Percentiles rank a stretch among this genome's conserved stretches.
phyloP scores from a whole-genome alignment of 2,888 invertebrate genomes.

The Chelonus formosanus region DNA sequence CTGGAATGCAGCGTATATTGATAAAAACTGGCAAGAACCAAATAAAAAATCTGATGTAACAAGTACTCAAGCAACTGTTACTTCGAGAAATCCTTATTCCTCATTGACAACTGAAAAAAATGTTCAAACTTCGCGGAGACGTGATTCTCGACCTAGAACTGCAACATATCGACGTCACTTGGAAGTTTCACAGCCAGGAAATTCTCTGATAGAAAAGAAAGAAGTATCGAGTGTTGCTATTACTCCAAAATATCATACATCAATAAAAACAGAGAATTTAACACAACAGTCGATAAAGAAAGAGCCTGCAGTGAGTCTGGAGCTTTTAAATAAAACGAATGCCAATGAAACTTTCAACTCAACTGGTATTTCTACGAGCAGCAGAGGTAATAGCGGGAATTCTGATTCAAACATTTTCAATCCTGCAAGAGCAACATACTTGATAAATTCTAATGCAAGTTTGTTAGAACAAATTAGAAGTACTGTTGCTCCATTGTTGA shows the following conservation, averaged over 20 bases:
- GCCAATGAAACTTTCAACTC: slow-evolving; percentile 39
- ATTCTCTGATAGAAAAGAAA: slow-evolving; percentile 11
- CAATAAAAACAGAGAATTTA: slow-evolving; percentile 36
- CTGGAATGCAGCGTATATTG: slow-evolving; percentile 39
- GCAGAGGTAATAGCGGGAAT: slow-evolving; percentile 50
- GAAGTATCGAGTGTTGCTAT: slow-evolving; percentile 48
- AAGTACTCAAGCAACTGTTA: background rate
- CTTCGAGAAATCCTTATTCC: slow-evolving; percentile 23
- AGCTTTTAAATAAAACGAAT: slow-evolving; percentile 42
- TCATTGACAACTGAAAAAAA: slow-evolving; percentile 27
- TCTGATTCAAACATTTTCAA: slow-evolving; percentile 56
- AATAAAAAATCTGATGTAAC: slow-evolving; percentile 25
- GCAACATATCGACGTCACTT: slow-evolving; percentile 59
- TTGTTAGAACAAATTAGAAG: slow-evolving; percentile 59
- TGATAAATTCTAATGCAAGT: slow-evolving; percentile 50
- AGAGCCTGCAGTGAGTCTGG: slow-evolving; percentile 50
- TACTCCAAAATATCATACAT: slow-evolving; percentile 52
- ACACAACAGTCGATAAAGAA: slow-evolving; percentile 50
- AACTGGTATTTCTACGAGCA: slow-evolving; percentile 44
- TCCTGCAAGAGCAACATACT: slow-evolving; percentile 53
- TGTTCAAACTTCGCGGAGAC: slow-evolving; percentile 36
- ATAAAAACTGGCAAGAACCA: slow-evolving; percentile 40
- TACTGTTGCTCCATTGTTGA: slow-evolving; percentile 60
- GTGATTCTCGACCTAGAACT: slow-evolving; percentile 56
- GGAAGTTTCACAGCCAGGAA: slow-evolving; percentile 44